Evolutionary conservation across 1,140 invertebrate genomes (phyloP).

Genomic region (Micrasema minimum): DNA sequence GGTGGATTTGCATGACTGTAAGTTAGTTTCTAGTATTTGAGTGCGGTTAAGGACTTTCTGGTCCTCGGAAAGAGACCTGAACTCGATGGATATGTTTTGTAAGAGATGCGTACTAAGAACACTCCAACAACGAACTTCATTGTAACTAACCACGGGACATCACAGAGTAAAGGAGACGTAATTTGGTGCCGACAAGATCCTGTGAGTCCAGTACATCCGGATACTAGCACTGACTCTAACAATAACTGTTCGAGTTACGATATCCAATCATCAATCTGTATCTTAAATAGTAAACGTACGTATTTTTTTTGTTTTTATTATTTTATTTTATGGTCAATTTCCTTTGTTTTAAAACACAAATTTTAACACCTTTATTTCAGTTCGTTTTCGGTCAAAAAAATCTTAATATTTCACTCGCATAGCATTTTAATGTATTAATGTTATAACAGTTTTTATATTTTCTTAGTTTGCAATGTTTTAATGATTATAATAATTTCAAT

Average conservation of each 20-base stretch:
- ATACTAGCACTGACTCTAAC: conserved; percentile 45
- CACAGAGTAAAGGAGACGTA: conserved; percentile 12
- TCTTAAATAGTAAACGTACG: conserved; percentile 49
- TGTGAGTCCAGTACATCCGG: not conserved
- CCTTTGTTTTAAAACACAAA: not conserved
- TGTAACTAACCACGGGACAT: not conserved
- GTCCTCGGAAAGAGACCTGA: conserved; percentile 1
- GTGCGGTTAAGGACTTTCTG: not conserved
- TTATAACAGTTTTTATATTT: no score
- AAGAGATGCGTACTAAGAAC: conserved; percentile 53
- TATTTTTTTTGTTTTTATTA: conserved; percentile 47
- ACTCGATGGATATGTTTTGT: conserved; percentile 37
- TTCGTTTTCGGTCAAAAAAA: no score
- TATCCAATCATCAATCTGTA: conserved; percentile 20
- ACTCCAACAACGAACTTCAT: conserved; percentile 46
- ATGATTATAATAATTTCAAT: no score
- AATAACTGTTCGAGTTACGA: conserved; percentile 47
- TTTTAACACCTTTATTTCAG: not conserved
- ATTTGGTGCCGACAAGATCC: conserved; percentile 14
- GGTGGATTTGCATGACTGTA: conserved; percentile 19
- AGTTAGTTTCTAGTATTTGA: not conserved
- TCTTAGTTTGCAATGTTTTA: no score
- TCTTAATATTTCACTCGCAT: no score
- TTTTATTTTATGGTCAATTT: conserved; percentile 32
- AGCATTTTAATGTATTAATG: no score